Conservation (phyloP, 1,140 invertebrate genomes). For the Rhizoglyphus robini region DNA sequence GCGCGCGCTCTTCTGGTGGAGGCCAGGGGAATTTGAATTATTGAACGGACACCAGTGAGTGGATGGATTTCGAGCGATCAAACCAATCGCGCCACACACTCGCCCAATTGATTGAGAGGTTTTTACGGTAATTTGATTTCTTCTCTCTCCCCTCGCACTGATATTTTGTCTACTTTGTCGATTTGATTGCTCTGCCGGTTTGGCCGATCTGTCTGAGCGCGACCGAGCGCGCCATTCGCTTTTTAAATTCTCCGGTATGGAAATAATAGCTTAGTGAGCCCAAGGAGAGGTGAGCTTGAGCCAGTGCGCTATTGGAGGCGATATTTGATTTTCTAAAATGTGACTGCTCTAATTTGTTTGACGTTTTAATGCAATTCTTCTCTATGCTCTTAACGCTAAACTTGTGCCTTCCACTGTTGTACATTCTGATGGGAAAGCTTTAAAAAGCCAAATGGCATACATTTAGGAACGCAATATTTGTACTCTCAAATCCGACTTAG, state of each 20-base stretch:
- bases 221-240: too few species aligned
- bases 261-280: neutral
- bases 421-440: too few species aligned
- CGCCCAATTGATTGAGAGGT: conserved; percentile 13
- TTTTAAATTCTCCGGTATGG: neutral
- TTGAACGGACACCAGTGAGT: neutral
- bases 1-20: neutral
- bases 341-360: neutral
- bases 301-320: too few species aligned
- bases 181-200: neutral
- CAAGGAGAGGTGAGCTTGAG: too few species aligned
- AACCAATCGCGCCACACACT: too few species aligned
- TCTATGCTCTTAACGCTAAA: too few species aligned
- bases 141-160: neutral
- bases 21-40: neutral
- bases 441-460: too few species aligned
- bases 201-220: too few species aligned
- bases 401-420: too few species aligned
- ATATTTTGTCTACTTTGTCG: neutral
- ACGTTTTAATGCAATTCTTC: neutral
- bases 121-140: conserved; percentile 10
- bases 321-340: neutral
- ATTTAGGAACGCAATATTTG: too few species aligned
- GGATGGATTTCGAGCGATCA: neutral
- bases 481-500: too few species aligned